Percentiles rank a stretch among this genome's conserved stretches.
phyloP scores from a whole-genome alignment of 2,888 invertebrate genomes.

The Chrysomela aeneicollis region DNA sequence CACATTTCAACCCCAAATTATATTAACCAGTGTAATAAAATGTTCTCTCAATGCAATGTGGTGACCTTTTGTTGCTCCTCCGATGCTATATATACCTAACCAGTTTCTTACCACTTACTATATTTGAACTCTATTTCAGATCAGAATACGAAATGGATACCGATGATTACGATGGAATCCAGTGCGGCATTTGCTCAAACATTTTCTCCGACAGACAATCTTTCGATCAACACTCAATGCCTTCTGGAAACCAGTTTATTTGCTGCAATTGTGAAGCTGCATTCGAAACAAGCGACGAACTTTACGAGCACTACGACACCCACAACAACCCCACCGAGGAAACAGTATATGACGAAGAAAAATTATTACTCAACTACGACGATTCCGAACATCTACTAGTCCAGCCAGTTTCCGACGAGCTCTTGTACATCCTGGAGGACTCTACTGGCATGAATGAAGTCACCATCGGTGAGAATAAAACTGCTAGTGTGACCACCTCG shows the following conservation, averaged over 20 bases:
- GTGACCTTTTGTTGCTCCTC: neutral
- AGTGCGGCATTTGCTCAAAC: slow-evolving; percentile 57
- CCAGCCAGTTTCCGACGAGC: slow-evolving; percentile 49
- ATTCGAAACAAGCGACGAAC: slow-evolving; percentile 51
- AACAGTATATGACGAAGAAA: slow-evolving; percentile 30
- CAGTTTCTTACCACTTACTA: neutral
- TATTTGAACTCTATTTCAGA: slow-evolving; percentile 37
- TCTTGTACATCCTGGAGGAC: slow-evolving; percentile 57
- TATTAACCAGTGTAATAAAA: neutral
- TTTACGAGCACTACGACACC: slow-evolving; percentile 55
- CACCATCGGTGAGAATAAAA: slow-evolving; percentile 51
- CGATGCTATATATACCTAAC: neutral
- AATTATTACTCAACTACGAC: slow-evolving; percentile 47
- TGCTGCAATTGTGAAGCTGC: slow-evolving; percentile 56
- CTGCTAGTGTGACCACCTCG: too few species aligned
- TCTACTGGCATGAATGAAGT: slow-evolving; percentile 56
- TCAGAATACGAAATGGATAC: slow-evolving; percentile 31
- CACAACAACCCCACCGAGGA: slow-evolving; percentile 47
- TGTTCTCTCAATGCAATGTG: neutral
- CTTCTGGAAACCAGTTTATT: slow-evolving; percentile 49
- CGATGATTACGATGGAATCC: slow-evolving; percentile 34
- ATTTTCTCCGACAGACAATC: slow-evolving; percentile 53
- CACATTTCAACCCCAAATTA: too few species aligned
- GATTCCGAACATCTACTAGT: slow-evolving; percentile 50
- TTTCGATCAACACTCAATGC: slow-evolving; percentile 55